These are phyloP conservation scores for Cepaea hortensis DNA, from an alignment of 2,888 invertebrate species.

Conservation along the genomic window DNA sequence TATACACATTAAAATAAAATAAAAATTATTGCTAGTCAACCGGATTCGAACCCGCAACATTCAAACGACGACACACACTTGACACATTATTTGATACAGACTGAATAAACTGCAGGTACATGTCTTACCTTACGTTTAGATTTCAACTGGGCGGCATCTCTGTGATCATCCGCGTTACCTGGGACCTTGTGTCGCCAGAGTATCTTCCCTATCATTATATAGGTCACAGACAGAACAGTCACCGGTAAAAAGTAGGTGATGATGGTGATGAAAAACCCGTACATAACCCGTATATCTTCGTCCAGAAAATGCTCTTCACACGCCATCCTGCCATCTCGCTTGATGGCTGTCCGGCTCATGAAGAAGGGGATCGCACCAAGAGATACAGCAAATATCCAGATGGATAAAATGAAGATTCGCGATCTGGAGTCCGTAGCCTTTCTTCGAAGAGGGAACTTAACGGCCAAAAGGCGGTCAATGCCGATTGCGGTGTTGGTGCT, in stretches of 20 bases:
- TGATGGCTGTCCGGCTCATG: slow-evolving; percentile 60
- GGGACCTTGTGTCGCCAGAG: slow-evolving; percentile 77
- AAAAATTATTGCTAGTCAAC: no score
- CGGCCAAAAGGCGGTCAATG: slow-evolving; percentile 76
- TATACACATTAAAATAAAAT: no score
- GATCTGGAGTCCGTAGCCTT: slow-evolving; percentile 75
- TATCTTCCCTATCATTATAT: slow-evolving; percentile 76
- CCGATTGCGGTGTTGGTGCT: slow-evolving; percentile 78
- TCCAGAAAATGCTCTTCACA: slow-evolving; percentile 64
- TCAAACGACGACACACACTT: no score
- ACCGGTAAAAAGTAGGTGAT: slow-evolving; percentile 76
- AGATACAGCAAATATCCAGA: slow-evolving; percentile 76
- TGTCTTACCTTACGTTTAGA: slow-evolving; percentile 76
- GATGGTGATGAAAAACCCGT: slow-evolving; percentile 69
- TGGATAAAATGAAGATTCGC: slow-evolving; percentile 74
- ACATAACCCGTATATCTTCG: slow-evolving; percentile 55
- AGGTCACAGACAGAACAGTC: slow-evolving; percentile 76
- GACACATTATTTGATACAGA: no score
- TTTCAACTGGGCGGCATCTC: slow-evolving; percentile 76
- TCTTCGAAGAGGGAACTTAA: slow-evolving; percentile 73
- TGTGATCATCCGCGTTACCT: slow-evolving; percentile 77
- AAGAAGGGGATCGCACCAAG: slow-evolving; percentile 76
- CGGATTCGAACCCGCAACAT: no score
- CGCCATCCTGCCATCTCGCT: slow-evolving; percentile 52
- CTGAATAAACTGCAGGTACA: neutral